Evolutionary conservation across 23 tunicate genomes (phyloP).

Genomic region (Trididemnum clinides): DNA sequence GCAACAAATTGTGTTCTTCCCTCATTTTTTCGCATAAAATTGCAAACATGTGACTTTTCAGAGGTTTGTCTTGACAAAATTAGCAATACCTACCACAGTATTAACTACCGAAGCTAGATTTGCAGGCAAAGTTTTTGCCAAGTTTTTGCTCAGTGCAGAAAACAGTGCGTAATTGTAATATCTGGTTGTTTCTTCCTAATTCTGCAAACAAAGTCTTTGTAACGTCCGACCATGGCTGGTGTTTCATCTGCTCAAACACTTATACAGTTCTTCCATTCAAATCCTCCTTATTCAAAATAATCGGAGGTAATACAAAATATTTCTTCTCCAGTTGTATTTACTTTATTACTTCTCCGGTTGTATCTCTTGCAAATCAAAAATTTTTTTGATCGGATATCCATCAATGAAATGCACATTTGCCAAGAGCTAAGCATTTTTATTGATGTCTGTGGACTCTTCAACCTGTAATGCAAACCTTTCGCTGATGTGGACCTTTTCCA

Average conservation of each 20-base stretch:
- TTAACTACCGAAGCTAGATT: not conserved
- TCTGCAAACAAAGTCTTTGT: too few species aligned
- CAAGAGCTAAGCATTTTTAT: conserved; percentile 23
- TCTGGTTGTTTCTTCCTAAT: too few species aligned
- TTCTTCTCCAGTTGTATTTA: conserved; percentile 21
- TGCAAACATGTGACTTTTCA: conserved; percentile 11
- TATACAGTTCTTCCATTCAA: too few species aligned
- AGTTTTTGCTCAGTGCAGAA: too few species aligned
- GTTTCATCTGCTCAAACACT: too few species aligned
- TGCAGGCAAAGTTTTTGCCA: conserved; percentile 4
- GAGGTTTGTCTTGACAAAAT: conserved; percentile 22
- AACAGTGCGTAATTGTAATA: too few species aligned
- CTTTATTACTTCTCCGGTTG: too few species aligned
- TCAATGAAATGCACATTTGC: conserved; percentile 11
- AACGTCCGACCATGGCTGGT: not conserved
- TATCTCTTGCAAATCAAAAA: not conserved
- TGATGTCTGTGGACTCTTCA: conserved; percentile 30
- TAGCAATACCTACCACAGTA: not conserved
- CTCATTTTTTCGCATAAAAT: too few species aligned
- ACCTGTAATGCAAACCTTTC: conserved; percentile 33
- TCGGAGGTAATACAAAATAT: too few species aligned
- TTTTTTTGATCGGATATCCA: not conserved
- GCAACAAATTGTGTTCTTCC: not conserved
- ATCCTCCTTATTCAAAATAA: too few species aligned
- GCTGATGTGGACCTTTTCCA: conserved; percentile 31